phyloP scores from a whole-genome alignment of 1,140 invertebrate species.

The Eriocheir sinensis region DNA sequence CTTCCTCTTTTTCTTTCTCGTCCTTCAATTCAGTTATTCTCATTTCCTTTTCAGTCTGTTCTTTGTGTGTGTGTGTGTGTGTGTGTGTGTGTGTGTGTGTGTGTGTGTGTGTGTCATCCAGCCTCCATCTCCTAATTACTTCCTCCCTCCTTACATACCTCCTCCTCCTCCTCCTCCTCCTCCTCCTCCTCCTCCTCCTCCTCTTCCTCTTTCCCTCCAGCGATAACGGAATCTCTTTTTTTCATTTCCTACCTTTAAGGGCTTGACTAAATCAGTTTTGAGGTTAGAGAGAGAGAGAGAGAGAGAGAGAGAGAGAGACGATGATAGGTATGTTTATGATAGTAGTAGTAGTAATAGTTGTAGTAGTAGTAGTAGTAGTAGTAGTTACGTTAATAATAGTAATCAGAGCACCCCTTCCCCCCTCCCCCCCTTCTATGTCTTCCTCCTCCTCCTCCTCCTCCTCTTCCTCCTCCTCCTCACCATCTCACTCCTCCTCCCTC shows the following conservation, averaged over 20 bases:
- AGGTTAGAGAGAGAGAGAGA: too few species aligned
- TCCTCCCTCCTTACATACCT: background rate
- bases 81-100: slow-evolving; percentile 41
- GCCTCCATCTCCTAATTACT: background rate
- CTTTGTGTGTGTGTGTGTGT: background rate
- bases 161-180: slow-evolving; percentile 18
- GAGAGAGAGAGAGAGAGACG: too few species aligned
- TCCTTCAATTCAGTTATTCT: background rate
- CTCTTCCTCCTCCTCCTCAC: too few species aligned
- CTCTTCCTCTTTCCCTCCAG: background rate
- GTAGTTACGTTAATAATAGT: too few species aligned
- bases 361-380: too few species aligned
- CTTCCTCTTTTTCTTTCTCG: background rate
- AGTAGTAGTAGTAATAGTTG: too few species aligned
- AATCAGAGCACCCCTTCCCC: too few species aligned
- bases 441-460: too few species aligned
- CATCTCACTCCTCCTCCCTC: too few species aligned
- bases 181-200: background rate
- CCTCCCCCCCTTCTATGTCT: too few species aligned
- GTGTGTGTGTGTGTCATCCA: background rate
- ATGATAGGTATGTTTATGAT: too few species aligned
- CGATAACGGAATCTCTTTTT: background rate
- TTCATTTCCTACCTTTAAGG: background rate
- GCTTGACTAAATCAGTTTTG: background rate
- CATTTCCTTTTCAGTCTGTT: background rate